phyloP scores from a whole-genome alignment of 2,113 vertebrate species.

The Macaca nemestrina region DNA sequence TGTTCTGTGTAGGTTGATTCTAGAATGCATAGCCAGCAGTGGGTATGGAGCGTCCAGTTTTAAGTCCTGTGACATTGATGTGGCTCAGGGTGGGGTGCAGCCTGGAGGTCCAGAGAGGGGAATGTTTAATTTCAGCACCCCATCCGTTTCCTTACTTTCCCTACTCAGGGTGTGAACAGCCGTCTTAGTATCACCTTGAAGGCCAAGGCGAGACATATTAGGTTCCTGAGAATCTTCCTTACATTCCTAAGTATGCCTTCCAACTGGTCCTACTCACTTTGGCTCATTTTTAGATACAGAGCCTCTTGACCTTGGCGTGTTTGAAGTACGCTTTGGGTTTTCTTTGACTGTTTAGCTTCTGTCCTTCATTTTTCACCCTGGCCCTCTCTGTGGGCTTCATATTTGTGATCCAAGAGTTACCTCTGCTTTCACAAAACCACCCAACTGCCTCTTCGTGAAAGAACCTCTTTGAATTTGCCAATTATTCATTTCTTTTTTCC shows the following conservation, averaged over 20 bases:
- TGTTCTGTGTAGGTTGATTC: background rate
- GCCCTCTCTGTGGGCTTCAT: background rate
- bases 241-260: background rate
- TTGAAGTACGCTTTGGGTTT: background rate
- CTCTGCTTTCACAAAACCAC: background rate
- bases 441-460: background rate
- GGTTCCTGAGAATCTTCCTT: background rate
- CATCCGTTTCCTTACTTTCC: background rate
- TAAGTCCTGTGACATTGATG: background rate
- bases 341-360: background rate
- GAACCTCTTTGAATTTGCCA: background rate
- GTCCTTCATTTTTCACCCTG: background rate
- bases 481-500: background rate
- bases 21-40: background rate
- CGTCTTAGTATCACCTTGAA: background rate
- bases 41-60: background rate
- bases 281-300: background rate
- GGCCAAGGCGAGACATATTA: background rate
- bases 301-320: background rate
- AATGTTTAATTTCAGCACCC: background rate
- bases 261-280: background rate
- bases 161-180: no score
- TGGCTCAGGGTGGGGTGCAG: accelerated
- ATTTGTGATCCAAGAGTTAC: background rate
- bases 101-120: no score